phyloP scores from a whole-genome alignment of 1,140 invertebrate species.

The Polypedilum pembai region DNA sequence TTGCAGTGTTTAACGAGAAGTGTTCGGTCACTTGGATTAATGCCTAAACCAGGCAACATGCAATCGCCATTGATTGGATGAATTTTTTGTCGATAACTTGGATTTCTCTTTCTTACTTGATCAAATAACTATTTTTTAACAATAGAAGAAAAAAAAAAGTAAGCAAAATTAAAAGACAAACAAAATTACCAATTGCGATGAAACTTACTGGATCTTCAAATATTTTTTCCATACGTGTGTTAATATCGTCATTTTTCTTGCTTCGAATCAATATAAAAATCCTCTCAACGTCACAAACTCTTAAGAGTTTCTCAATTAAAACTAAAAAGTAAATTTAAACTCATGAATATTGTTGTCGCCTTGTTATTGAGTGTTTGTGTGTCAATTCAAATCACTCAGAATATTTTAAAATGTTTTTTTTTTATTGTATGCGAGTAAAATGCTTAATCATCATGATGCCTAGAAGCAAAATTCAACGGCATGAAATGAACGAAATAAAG shows the following conservation, averaged over 20 bases:
- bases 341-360: conserved; percentile 23
- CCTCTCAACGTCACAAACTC: conserved; percentile 64
- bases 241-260: conserved; percentile 66
- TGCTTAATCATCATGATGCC: neutral
- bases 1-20: conserved; percentile 46
- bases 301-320: conserved; percentile 73
- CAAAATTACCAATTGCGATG: neutral
- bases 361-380: neutral
- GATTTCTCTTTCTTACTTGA: conserved; percentile 48
- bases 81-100: conserved; percentile 56
- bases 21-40: conserved; percentile 52
- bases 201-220: conserved; percentile 57
- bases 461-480: too few species aligned
- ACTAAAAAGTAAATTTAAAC: conserved; percentile 41
- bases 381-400: neutral
- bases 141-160: conserved; percentile 31
- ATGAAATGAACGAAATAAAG: too few species aligned
- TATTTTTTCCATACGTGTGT: conserved; percentile 53
- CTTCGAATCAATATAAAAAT: conserved; percentile 70
- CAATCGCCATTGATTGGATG: conserved; percentile 53
- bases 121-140: conserved; percentile 47
- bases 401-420: neutral
- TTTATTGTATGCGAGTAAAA: conserved; percentile 12
- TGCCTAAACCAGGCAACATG: conserved; percentile 55
- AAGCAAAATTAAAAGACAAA: neutral